phyloP scores from a whole-genome alignment of 2,113 vertebrate species.

The Anoura caudifer region DNA sequence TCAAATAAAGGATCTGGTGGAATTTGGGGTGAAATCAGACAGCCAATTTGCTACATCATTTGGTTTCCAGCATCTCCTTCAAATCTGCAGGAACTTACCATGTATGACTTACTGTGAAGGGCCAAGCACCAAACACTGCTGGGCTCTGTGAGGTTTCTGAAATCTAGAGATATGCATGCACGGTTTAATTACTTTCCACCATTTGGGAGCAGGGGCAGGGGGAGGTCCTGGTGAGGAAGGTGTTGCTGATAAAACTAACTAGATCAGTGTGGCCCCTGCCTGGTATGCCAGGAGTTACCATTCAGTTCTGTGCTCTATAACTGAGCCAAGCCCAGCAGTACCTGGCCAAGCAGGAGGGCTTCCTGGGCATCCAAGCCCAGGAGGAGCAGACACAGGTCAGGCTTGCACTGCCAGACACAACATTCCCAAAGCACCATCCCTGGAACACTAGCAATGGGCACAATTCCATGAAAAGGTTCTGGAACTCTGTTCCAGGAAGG shows the following conservation, averaged over 20 bases:
- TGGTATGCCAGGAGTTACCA: background rate
- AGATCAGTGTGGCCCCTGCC: background rate
- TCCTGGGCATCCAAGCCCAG: background rate
- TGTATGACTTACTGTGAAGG: background rate
- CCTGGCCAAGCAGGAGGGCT: background rate
- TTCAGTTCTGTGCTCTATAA: background rate
- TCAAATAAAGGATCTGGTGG: background rate
- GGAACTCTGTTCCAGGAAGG: background rate
- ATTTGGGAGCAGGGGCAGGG: background rate
- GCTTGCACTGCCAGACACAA: background rate
- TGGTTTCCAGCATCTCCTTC: background rate
- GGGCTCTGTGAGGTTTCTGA: background rate
- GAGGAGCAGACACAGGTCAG: background rate
- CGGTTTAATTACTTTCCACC: background rate
- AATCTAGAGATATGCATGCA: background rate
- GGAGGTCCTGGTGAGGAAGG: background rate
- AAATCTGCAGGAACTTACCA: background rate
- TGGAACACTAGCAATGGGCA: background rate
- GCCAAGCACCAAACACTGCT: background rate
- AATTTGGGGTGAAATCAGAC: background rate
- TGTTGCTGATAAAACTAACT: background rate
- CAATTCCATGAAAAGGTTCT: background rate
- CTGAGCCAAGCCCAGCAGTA: background rate
- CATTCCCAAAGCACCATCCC: background rate
- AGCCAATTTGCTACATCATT: background rate